Conservation (phyloP, 2,797 vertebrate genomes). For the Cuculus canorus region DNA sequence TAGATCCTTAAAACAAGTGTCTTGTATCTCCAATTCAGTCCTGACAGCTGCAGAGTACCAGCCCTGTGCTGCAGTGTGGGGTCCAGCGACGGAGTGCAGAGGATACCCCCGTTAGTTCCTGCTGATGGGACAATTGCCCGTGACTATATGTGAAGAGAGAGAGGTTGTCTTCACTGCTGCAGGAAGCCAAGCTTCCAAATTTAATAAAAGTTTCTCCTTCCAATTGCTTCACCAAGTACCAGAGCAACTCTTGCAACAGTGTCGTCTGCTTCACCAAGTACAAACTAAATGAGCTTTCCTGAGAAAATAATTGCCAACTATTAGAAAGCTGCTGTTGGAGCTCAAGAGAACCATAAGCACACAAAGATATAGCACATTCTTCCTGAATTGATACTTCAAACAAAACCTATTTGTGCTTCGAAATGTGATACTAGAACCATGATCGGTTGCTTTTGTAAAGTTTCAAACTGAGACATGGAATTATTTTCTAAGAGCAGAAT, state of each 20-base stretch:
- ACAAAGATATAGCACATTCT: background rate
- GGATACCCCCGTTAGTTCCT: background rate
- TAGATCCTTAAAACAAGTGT: background rate
- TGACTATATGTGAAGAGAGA: background rate
- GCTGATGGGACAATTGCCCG: background rate
- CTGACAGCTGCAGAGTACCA: background rate
- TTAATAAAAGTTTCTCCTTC: background rate
- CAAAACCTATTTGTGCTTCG: slow-evolving; percentile 23
- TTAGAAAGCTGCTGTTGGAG: background rate
- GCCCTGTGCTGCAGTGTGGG: background rate
- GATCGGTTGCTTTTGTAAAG: background rate
- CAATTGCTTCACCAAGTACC: background rate
- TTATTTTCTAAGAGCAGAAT: background rate
- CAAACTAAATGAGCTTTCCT: slow-evolving; percentile 1
- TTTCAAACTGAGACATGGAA: background rate
- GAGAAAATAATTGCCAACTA: slow-evolving; percentile 36
- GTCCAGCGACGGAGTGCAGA: background rate
- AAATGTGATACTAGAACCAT: slow-evolving; percentile 3
- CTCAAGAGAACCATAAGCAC: background rate
- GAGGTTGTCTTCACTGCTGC: background rate
- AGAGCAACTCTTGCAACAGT: background rate
- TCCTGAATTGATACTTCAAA: slow-evolving; percentile 21
- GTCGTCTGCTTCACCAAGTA: slow-evolving; percentile 2
- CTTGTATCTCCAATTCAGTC: background rate
- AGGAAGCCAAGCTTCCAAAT: background rate